Base-by-base conservation (phyloP, 2,888 invertebrate species). In the Cephus nigrinus region DNA sequence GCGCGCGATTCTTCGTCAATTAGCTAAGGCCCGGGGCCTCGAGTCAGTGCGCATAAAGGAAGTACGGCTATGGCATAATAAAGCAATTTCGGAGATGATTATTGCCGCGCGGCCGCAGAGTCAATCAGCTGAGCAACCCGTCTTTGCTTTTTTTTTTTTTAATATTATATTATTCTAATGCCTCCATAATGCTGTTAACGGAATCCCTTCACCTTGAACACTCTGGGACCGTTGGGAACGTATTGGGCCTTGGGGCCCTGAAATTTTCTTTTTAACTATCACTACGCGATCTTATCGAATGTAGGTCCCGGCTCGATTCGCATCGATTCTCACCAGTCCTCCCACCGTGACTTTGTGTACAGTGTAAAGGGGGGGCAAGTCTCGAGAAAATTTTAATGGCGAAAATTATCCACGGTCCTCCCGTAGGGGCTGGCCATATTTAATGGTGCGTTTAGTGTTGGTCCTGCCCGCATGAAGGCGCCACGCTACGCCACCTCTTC, bases 391-490 rank as follows among this genome's bases (percentile, higher is more conserved):
- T 82, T 82, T 85, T 85, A 83, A 85, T 85, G 83, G 78, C 79
- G 76, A 82, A 84, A 86, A 86, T 86, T 85, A 85, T 83, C 84
- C 82, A 74, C 79, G 72, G 81, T 82, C 81, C 81, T 80, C 80
- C 77, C 82, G 80, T 82, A 80, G 79, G 80, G 81, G 81, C 80
- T 80, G 83, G 79, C 79, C 82, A 82, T 81, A 82, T 83, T 85
- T 86, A 86, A 86, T 85, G 85, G 84, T 82, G 85, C 85, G 82
- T 85, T 86, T 86, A 86, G 83, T 85, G 82, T 79, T 80, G 79
- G 76, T 74, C 73, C 77, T 76, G 71, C 74, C 75, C 73, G 73
- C 72, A 31, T 23, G 74, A 74, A 79, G 78, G 81, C 79, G 81
- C 82, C 81, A 81, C 77, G 75, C 75, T 77, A 77, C 79, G 68